Evolutionary conservation across 2,797 vertebrate genomes (phyloP).

Genomic region (Hephaestus fuliginosus): DNA sequence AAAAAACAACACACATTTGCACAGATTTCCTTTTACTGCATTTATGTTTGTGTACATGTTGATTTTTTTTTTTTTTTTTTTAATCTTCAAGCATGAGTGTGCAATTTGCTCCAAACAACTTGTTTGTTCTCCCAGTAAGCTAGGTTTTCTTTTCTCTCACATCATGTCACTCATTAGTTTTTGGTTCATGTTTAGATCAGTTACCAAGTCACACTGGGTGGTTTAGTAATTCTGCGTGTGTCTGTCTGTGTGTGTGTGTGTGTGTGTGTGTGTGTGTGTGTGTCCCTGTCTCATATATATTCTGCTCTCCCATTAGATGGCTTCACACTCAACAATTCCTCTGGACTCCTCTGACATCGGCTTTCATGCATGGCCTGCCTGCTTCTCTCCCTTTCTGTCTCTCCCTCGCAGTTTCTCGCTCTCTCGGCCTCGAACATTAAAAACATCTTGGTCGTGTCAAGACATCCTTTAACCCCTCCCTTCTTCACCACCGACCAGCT

Average conservation of each 20-base stretch:
- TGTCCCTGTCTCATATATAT: constrained; percentile 78
- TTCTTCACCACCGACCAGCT: constrained; percentile 16
- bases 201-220: constrained; percentile 45
- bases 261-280: constrained; percentile 51
- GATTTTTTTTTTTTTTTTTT: background rate
- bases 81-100: constrained; percentile 43
- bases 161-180: constrained; percentile 63
- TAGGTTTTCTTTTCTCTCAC: constrained; percentile 25
- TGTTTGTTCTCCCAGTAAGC: constrained; percentile 24
- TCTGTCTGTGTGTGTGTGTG: too few relatives aligned
- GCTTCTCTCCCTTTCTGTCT: constrained; percentile 30
- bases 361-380: constrained; percentile 87
- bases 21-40: constrained; percentile 2
- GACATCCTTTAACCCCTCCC: constrained; percentile 70
- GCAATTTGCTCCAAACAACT: constrained; percentile 33
- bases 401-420: constrained; percentile 42
- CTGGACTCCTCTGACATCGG: constrained; percentile 83
- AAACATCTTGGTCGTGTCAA: constrained; percentile 84
- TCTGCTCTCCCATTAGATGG: constrained; percentile 83
- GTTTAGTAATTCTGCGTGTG: constrained; percentile 24
- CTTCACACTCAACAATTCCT: constrained; percentile 85
- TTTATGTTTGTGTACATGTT: constrained; percentile 21
- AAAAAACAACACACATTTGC: constrained; percentile 2
- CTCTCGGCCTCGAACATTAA: constrained; percentile 75
- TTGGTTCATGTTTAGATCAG: constrained; percentile 59